phyloP scores from a whole-genome alignment of 1,140 invertebrate species.

The Drosophila elegans region DNA sequence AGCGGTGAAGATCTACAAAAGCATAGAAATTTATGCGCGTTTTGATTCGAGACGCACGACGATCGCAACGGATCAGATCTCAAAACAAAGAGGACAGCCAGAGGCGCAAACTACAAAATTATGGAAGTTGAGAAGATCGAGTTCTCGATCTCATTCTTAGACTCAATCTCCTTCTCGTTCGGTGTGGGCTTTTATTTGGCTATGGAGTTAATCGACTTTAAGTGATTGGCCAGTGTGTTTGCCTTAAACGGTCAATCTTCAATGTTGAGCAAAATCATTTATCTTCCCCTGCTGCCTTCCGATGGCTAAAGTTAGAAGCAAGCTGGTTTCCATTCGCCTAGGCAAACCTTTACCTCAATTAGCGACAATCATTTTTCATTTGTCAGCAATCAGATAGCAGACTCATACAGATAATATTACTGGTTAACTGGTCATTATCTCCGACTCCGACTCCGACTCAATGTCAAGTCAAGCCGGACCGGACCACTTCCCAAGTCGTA shows the following conservation, averaged over 20 bases:
- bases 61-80: slow-evolving; percentile 32
- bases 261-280: slow-evolving; percentile 69
- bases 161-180: neutral
- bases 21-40: slow-evolving; percentile 66
- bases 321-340: slow-evolving; percentile 27
- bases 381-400: slow-evolving; percentile 30
- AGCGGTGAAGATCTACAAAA: slow-evolving; percentile 29
- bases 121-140: slow-evolving; percentile 53
- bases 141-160: slow-evolving; percentile 16
- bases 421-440: slow-evolving; percentile 51
- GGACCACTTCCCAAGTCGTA: slow-evolving; percentile 31
- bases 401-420: slow-evolving; percentile 18
- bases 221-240: slow-evolving; percentile 47
- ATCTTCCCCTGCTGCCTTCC: slow-evolving; percentile 34
- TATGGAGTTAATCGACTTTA: slow-evolving; percentile 60
- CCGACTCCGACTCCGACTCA: slow-evolving; percentile 35
- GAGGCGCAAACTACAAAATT: slow-evolving; percentile 49
- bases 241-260: slow-evolving; percentile 50
- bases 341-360: slow-evolving; percentile 42
- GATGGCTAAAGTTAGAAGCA: slow-evolving; percentile 47
- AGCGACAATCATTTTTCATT: slow-evolving; percentile 76
- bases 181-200: slow-evolving; percentile 25
- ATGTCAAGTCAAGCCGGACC: slow-evolving; percentile 47
- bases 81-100: slow-evolving; percentile 26
- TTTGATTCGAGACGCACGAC: slow-evolving; percentile 62